These are phyloP conservation scores for Astyanax mexicanus DNA, from an alignment of 2,797 vertebrate genomes.

Conservation along the genomic window DNA sequence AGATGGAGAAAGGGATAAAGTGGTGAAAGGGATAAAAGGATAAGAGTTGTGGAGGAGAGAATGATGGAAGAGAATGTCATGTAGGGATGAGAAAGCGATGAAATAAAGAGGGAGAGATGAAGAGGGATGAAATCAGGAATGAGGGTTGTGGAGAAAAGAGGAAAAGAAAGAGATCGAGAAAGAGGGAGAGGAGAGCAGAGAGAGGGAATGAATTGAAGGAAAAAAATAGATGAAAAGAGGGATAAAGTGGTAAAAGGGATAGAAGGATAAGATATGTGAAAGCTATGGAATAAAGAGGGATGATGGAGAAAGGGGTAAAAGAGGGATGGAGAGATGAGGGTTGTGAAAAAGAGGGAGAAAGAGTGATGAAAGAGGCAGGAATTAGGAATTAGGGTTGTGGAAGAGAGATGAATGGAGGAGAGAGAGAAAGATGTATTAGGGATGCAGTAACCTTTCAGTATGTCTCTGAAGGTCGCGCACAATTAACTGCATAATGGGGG, in stretches of 20 bases:
- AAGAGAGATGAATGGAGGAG: not conserved
- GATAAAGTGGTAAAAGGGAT: too few relatives aligned
- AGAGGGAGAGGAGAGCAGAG: not conserved
- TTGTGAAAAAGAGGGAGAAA: not conserved
- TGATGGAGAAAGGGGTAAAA: too few relatives aligned
- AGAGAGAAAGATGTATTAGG: constrained; percentile 11
- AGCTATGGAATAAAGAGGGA: too few relatives aligned
- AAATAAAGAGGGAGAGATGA: too few relatives aligned
- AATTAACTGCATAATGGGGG: constrained; percentile 22
- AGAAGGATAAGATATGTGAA: too few relatives aligned
- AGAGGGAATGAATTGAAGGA: too few relatives aligned
- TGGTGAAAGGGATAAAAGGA: too few relatives aligned
- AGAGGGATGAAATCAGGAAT: too few relatives aligned
- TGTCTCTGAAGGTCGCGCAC: constrained; percentile 35
- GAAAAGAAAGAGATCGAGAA: too few relatives aligned
- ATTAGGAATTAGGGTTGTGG: not conserved
- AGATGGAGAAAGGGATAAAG: too few relatives aligned
- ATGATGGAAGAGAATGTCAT: not conserved
- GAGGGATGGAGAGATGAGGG: not conserved
- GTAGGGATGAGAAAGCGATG: too few relatives aligned
- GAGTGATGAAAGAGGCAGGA: not conserved
- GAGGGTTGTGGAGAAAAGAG: too few relatives aligned
- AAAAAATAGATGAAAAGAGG: not conserved
- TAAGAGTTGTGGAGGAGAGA: not conserved
- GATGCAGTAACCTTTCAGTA: constrained; percentile 12